Evolutionary conservation across 2,797 vertebrate genomes (phyloP).

Genomic region (Rhynchotus rufescens): DNA sequence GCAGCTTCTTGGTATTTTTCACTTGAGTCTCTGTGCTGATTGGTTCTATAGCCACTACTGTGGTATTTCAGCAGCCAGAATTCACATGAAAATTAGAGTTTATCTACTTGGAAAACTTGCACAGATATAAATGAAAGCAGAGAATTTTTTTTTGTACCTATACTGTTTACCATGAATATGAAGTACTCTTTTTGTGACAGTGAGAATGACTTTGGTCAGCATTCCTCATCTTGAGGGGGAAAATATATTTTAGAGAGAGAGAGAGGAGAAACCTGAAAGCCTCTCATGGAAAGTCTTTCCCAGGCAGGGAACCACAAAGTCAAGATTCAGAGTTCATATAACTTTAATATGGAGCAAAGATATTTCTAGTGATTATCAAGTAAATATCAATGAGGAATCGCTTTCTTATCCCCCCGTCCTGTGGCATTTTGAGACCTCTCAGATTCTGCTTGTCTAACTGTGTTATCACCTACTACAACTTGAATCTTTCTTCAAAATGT

Average conservation of each 20-base stretch:
- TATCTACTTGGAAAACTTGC: neutral
- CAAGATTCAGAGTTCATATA: neutral
- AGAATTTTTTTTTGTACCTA: too few relatives aligned
- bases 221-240: neutral
- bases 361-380: neutral
- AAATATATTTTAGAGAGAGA: too few relatives aligned
- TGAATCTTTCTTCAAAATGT: neutral
- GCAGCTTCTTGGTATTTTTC: slow-evolving; percentile 5
- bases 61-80: neutral
- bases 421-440: neutral
- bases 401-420: neutral
- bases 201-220: neutral
- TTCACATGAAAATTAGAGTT: neutral
- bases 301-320: neutral
- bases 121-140: neutral
- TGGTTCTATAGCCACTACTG: neutral
- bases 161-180: neutral
- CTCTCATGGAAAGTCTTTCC: neutral
- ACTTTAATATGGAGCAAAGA: neutral
- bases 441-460: neutral
- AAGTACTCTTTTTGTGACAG: neutral
- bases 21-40: fast-evolving
- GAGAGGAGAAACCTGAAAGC: neutral
- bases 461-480: neutral
- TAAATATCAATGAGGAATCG: neutral